Conservation (phyloP, 2,113 vertebrate species). For the Sinocyclocheilus anophthalmus region DNA sequence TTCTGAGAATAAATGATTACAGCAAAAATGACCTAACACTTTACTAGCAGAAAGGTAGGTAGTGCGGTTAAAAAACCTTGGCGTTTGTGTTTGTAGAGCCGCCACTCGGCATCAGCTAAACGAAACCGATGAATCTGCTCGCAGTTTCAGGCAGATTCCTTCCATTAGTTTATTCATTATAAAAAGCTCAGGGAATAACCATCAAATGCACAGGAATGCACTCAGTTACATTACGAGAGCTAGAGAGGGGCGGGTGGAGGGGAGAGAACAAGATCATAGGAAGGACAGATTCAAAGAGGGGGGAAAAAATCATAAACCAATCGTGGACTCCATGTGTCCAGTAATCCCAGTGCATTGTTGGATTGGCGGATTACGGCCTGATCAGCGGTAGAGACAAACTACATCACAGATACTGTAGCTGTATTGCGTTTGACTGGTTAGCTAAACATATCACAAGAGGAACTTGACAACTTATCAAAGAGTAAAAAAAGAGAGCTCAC, state of each 20-base stretch:
- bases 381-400: slow-evolving; percentile 14
- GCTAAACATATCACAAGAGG: neutral
- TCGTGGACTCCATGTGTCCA: slow-evolving; percentile 18
- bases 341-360: slow-evolving; percentile 44
- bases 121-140: slow-evolving; percentile 26
- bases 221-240: slow-evolving; percentile 22
- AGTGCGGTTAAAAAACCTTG: neutral
- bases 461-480: neutral
- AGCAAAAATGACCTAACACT: no score
- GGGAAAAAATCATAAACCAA: slow-evolving; percentile 21
- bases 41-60: no score
- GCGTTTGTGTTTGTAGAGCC: neutral
- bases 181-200: slow-evolving; percentile 20
- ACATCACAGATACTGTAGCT: slow-evolving; percentile 14
- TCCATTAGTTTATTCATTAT: slow-evolving; percentile 41
- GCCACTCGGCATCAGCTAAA: neutral
- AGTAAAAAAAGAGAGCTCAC: neutral
- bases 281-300: slow-evolving; percentile 11
- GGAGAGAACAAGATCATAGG: neutral
- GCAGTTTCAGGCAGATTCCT: slow-evolving; percentile 5
- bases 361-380: slow-evolving; percentile 46
- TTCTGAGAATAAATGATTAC: neutral
- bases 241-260: neutral
- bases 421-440: neutral
- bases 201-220: slow-evolving; percentile 41